A percentile compares a stretch with the other conserved stretches of the same genome.
phyloP scores from a whole-genome alignment of 1,140 invertebrate species.

The Zophobas morio region DNA sequence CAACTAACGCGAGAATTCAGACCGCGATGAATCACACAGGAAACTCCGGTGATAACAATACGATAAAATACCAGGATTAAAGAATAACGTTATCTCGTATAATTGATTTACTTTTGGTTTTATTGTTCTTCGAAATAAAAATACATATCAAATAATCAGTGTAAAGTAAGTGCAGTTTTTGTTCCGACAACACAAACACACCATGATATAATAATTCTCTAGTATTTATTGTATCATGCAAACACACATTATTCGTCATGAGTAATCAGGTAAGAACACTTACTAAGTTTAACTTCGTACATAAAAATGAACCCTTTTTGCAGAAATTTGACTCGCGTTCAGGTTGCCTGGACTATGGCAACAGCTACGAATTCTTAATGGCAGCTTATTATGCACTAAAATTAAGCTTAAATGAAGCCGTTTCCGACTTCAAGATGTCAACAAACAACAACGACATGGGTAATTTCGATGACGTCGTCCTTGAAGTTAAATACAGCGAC shows the following conservation, averaged over 20 bases:
- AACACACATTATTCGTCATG: background rate
- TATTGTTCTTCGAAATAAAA: too few species aligned
- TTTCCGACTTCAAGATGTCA: constrained; percentile 6
- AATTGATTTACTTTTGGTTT: too few species aligned
- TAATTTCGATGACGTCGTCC: constrained; percentile 15
- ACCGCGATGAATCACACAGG: too few species aligned
- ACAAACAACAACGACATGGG: constrained; percentile 24
- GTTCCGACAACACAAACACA: background rate
- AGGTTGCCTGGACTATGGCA: background rate
- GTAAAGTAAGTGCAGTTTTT: too few species aligned
- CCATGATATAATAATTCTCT: too few species aligned
- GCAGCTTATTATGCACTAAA: constrained; percentile 18
- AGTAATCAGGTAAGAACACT: constrained; percentile 1
- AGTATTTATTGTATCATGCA: too few species aligned
- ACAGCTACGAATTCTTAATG: constrained; percentile 14
- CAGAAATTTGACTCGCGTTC: background rate
- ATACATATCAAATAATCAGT: too few species aligned
- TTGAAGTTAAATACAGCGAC: constrained; percentile 8
- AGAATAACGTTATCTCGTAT: too few species aligned
- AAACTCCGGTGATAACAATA: too few species aligned
- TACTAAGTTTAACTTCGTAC: background rate
- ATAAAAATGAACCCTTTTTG: background rate
- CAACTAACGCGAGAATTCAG: too few species aligned
- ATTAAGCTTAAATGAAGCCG: background rate
- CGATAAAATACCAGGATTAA: too few species aligned